Conservation (phyloP, 2,797 vertebrate genomes). For the Gila robusta region DNA sequence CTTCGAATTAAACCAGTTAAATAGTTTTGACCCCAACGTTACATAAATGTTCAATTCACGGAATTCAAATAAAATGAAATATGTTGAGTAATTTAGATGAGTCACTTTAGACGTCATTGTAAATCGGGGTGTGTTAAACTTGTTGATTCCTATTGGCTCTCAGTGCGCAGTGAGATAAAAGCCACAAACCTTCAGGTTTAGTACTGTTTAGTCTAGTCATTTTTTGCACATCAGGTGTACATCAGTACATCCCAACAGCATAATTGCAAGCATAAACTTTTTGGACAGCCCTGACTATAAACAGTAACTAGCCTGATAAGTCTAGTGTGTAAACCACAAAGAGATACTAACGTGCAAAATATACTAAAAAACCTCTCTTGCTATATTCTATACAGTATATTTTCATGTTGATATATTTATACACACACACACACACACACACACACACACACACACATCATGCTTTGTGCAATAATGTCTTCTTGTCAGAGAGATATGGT, state of each 20-base stretch:
- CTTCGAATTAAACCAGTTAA: not conserved
- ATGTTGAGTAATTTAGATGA: not conserved
- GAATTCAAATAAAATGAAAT: not conserved
- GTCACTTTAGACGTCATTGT: not conserved
- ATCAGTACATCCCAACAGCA: not conserved
- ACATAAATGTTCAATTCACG: not conserved
- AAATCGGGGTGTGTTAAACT: not conserved
- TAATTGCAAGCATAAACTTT: not conserved
- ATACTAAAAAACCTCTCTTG: not conserved
- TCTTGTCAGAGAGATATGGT: not conserved
- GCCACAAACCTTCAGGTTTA: not conserved
- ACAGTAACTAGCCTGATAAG: not conserved
- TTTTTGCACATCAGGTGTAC: not conserved
- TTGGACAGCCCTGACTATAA: not conserved
- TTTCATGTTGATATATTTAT: not conserved
- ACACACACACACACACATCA: too few relatives aligned
- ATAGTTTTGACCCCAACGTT: not conserved
- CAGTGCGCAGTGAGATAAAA: not conserved
- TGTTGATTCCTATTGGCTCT: slow-evolving; percentile 5
- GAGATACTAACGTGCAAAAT: too few relatives aligned
- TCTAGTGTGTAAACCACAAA: not conserved
- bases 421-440: too few relatives aligned
- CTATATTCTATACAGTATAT: not conserved
- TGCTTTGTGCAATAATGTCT: not conserved
- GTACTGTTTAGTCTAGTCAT: not conserved